Evolutionary conservation across 2,797 vertebrate genomes (phyloP).

Genomic region (Sternarchorhynchus goeldii): DNA sequence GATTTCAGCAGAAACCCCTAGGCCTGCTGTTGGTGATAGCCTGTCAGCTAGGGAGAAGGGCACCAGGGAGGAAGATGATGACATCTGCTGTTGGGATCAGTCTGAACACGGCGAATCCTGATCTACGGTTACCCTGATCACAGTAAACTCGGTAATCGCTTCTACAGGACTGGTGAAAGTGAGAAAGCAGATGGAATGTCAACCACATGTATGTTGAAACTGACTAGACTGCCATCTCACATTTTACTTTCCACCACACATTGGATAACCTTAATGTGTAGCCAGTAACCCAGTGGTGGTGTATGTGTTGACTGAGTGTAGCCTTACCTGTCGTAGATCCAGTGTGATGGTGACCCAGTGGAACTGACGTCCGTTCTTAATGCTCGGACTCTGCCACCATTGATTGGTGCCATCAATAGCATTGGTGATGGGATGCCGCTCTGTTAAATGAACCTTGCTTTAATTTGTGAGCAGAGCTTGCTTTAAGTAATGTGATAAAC

Average conservation of each 20-base stretch:
- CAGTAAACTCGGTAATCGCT: neutral
- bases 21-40: conserved; percentile 27
- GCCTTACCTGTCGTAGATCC: conserved; percentile 89
- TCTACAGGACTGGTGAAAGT: neutral
- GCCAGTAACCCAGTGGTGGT: too few species aligned
- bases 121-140: neutral
- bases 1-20: conserved; percentile 36
- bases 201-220: neutral
- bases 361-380: conserved; percentile 90
- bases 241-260: too few species aligned
- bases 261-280: too few species aligned
- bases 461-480: neutral
- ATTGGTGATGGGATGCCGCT: conserved; percentile 88
- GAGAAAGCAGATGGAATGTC: neutral
- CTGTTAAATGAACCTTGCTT: conserved; percentile 64
- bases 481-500: neutral
- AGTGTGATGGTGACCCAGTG: conserved; percentile 94
- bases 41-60: conserved; percentile 29
- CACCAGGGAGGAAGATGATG: neutral
- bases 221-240: neutral
- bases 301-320: neutral
- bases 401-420: conserved; percentile 93
- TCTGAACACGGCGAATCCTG: neutral
- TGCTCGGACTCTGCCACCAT: conserved; percentile 98
- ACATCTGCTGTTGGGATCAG: neutral